phyloP scores from a whole-genome alignment of 2,113 vertebrate genomes.

The Bagarius yarrelli region DNA sequence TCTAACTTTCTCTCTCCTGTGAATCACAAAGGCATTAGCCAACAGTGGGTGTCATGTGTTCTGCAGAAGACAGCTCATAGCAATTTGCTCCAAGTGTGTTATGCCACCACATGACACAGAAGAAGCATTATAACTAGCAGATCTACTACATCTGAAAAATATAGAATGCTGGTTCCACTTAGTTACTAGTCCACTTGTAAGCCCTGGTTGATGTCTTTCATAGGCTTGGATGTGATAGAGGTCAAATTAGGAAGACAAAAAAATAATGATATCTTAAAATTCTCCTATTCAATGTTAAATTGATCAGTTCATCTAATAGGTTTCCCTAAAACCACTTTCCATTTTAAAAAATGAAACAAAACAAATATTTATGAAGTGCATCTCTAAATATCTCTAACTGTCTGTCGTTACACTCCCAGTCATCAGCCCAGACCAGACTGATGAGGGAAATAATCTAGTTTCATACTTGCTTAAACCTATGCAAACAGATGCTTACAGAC shows the following conservation, averaged over 20 bases:
- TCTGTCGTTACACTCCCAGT: constrained; percentile 36
- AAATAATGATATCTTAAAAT: not conserved
- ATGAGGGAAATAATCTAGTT: constrained; percentile 37
- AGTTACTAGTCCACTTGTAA: not conserved
- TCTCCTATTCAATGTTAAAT: too few species aligned
- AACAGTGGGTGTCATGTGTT: not conserved
- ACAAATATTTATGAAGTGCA: too few species aligned
- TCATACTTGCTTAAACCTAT: constrained; percentile 32
- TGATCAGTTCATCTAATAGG: too few species aligned
- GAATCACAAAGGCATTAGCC: not conserved
- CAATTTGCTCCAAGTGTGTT: not conserved
- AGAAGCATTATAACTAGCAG: not conserved
- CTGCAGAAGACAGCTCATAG: not conserved
- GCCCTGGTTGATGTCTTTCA: not conserved
- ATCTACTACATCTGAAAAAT: not conserved
- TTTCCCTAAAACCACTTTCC: too few species aligned
- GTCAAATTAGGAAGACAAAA: not conserved
- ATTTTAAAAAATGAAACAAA: too few species aligned
- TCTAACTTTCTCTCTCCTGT: not conserved
- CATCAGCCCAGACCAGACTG: constrained; percentile 1
- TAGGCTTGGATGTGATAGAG: not conserved
- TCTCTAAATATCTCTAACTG: too few species aligned
- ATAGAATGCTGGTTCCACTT: not conserved
- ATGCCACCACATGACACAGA: not conserved
- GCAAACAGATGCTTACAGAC: constrained; percentile 29